Evolutionary conservation across 2,888 invertebrate species (phyloP), one percentile per base, ranked within the genome.

Genomic region (Pachliopta kotzebuea): DNA sequence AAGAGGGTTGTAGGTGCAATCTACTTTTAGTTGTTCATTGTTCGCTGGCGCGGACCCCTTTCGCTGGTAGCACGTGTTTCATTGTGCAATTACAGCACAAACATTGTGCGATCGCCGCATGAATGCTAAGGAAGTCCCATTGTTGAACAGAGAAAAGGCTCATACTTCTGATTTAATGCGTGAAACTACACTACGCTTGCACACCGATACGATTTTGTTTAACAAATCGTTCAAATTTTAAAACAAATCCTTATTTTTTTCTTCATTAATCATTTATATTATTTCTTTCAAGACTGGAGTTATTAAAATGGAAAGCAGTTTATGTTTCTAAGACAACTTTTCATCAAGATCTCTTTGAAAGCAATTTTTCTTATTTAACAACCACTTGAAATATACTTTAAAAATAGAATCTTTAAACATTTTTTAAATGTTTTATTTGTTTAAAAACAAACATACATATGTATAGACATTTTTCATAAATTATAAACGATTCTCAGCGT

Each of bases 1-100:
- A 76, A 75, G 73, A 76, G 79, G 76, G 76, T 75, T 70, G 74
- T 80, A 82, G 80, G 78, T 78, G 81, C 79, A 69, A 68, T 64
- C 67, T 69, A 68, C 68, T 78, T 79, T 75, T 77, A 75, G 73
- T 72, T 70, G 74, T 76, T 78, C 70, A 84, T 86, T 86, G 86
- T 88, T 77, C 76, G 74, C 68, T 67, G 56, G 26, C 67, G 62
- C 69, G 71, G 77, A 81, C 83, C 88, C 88, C 88, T 87, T 85
- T 81, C 79, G 37, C 21, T 4, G 79, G 71, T 70, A 88, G 85
- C 90, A 89, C 89, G 88, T 88, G 90, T 86, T 85, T 83, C 84
- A 89, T 88, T 88, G 88, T 83, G 74, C 85, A 88, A 85, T 89
- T 85, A 87, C 82, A 84, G 78, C 75, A 83, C 87, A 86, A 89